A percentile compares a stretch with the other conserved stretches of the same genome.
phyloP scores from a whole-genome alignment of 2,797 vertebrate species.

The Nyctalus aviator region DNA sequence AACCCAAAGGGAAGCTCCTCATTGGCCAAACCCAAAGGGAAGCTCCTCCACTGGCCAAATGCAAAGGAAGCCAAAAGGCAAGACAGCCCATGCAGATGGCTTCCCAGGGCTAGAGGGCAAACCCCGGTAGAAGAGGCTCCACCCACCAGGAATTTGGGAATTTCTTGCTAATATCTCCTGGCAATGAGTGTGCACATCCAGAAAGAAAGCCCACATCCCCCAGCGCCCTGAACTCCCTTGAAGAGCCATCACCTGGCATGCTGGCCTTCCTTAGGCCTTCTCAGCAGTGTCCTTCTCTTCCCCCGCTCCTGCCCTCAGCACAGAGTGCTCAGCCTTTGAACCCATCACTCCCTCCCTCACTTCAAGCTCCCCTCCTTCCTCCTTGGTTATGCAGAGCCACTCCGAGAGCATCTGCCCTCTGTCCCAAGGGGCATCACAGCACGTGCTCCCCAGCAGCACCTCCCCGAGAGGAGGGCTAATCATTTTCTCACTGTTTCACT shows the following conservation, averaged over 20 bases:
- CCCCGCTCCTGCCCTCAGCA: not conserved
- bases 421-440: not conserved
- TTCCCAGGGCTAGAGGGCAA: not conserved
- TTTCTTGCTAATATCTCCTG: not conserved
- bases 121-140: not conserved
- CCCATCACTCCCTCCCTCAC: not conserved
- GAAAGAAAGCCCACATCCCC: not conserved
- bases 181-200: not conserved
- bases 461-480: not conserved
- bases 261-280: not conserved
- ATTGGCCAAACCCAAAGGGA: not conserved
- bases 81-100: not conserved
- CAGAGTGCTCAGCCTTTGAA: not conserved
- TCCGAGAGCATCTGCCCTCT: not conserved
- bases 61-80: not conserved
- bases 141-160: not conserved
- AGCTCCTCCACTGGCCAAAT: not conserved
- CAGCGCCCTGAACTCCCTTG: not conserved
- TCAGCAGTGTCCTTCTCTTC: accelerated
- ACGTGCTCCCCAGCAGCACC: not conserved
- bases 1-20: not conserved
- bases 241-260: too few species aligned
- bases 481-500: not conserved
- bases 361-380: not conserved
- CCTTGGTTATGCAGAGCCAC: not conserved